Evolutionary conservation across 1,140 invertebrate genomes (phyloP), one percentile per base, ranked within the genome.

Genomic region (Drosophila ironensis): DNA sequence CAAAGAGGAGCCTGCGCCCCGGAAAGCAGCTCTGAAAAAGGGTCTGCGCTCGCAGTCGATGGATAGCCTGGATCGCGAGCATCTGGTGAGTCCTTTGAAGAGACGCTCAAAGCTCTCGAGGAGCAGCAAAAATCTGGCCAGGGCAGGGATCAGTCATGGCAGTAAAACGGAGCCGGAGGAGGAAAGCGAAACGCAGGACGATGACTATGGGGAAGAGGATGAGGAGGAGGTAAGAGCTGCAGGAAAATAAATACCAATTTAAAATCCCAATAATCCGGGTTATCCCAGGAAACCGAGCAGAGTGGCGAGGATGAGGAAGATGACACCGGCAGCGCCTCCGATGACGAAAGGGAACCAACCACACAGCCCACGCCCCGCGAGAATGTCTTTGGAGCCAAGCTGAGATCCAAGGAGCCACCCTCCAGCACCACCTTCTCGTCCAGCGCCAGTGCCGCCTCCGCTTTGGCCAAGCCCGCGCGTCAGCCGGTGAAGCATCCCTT

Each of bases 41-140:
- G 71, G 88, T 0, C 25, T 88, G 11, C 70, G 84, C 4, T 88
- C 87, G 0, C 82, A 89, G 28, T 89, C 88, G 0, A 89, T 89
- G 88, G 88, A 89, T 17, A 87, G 78, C 4, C 46, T 89, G 30
- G 87, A 89, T 9, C 78, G 72, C 8, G 87, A 87, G 12, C 78
- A 82, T 25, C 20, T 87, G 8, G 54, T 77, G 9, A 89, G 88
- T 68, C 87, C 88, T 1, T 44, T 89, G 0, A 82, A 89, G 22
- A 46, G 76, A 0, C 68, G 59, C 1, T 71, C 66, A 4, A 81
- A 86, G 24, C 9, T 89, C 8, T 86, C 87, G 0, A 68, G 50
- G 2, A 89, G 87, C 40, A 78, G 28, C 38, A 77, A 89, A 48
- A 82, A 88, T 54, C 46, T 88, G 11, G 28, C 60, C 2, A 66